Evolutionary conservation across 2,113 vertebrate species (phyloP), one percentile per base, ranked within the genome.

Genomic region (Cathartes aura): DNA sequence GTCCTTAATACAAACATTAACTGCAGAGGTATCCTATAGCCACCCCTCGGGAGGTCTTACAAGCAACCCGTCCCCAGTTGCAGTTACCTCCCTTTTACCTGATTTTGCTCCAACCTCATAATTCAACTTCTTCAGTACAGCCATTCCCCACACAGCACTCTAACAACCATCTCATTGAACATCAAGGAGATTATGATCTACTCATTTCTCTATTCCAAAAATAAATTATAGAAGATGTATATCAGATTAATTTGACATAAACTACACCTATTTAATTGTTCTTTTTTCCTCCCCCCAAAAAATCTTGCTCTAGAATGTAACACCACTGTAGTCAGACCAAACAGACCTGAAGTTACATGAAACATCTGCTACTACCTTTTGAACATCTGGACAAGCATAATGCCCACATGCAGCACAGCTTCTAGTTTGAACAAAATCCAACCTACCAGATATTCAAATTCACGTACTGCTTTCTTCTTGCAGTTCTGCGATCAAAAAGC

Each of bases 241-340:
- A 59, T 38, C 38, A 68, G 22, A 56, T 38, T 59, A 67, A 67
- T 83, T 55, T 83, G 52, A 67, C n/a, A 67, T 52, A 59, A 88
- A 89, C 8, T 55, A 40, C 24, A 63, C 3, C 6, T 53, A 48
- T 32, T 70, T 78, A 73, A 30, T 47, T 30, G 55, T 9, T 5
- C 8, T 14, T n/a, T 18, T 30, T 11, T 12, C 10, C 1, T 4
- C 2, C 14, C 7, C 9, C 3, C 18, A 2, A 53, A 23, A 23
- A 30, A 40, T 27, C 50, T 89, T 66, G 30, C 40, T 73, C 27
- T 52, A 56, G 29, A 76, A 76, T 2, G 4, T 20, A 74, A 14
- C 15, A 4, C 9, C 1, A 2, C 38, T 53, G 23, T 23, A 53
- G 22, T 45, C 59, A 87, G 24, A 87, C 27, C 66, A 81, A 89